Percentiles rank a stretch among this genome's conserved stretches.
Evolutionary conservation across 2,113 vertebrate species (phyloP).

Genomic region (Clinocottus analis): DNA sequence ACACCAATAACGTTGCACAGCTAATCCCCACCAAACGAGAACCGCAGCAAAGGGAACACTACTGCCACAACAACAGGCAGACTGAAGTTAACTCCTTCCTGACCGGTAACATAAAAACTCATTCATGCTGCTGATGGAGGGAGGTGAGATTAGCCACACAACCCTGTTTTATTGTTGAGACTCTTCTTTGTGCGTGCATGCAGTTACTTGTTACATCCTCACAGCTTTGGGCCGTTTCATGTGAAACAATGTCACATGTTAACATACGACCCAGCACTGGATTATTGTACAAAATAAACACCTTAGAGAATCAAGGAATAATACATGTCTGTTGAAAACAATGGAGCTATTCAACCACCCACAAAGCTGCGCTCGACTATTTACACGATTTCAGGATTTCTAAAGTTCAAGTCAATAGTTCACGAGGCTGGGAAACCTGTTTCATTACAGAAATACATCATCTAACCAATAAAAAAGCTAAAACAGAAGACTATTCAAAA

Average conservation of each 20-base stretch:
- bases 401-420: constrained; percentile 63
- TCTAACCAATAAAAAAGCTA: not conserved
- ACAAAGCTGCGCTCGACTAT: constrained; percentile 40
- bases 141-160: constrained; percentile 23
- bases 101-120: constrained; percentile 24
- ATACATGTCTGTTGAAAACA: constrained; percentile 64
- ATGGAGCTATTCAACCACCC: constrained; percentile 51
- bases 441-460: constrained; percentile 10
- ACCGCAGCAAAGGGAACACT: constrained; percentile 45
- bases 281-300: constrained; percentile 66
- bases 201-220: not conserved
- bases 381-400: constrained; percentile 54
- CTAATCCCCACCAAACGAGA: constrained; percentile 59
- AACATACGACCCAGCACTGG: constrained; percentile 38
- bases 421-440: constrained; percentile 49
- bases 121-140: constrained; percentile 19
- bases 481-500: not conserved
- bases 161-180: constrained; percentile 19
- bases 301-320: constrained; percentile 59
- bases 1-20: constrained; percentile 52
- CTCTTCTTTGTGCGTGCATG: not conserved
- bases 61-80: constrained; percentile 47
- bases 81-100: constrained; percentile 44
- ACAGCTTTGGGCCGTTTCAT: constrained; percentile 31
- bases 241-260: constrained; percentile 60